Conservation (phyloP, 2,888 invertebrate species). For the Rhopalosiphum nymphaeae region DNA sequence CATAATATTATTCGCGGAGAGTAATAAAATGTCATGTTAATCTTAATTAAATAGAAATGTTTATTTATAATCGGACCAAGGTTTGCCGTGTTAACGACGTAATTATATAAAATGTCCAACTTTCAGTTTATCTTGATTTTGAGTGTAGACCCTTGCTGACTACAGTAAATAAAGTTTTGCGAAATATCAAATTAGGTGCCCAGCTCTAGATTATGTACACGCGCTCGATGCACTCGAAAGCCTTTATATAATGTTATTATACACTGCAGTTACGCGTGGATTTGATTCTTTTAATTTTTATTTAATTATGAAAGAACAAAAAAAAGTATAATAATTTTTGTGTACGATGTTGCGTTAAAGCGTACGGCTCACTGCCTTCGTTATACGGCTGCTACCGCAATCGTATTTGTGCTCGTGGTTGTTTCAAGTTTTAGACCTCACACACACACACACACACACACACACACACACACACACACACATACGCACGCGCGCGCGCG, state of each 20-base stretch:
- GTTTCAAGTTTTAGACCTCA: background rate
- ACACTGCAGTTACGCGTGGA: background rate
- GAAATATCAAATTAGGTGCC: slow-evolving; percentile 14
- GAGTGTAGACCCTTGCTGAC: background rate
- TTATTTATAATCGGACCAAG: slow-evolving; percentile 50
- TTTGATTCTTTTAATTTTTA: background rate
- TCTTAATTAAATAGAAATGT: slow-evolving; percentile 56
- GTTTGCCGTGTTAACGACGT: slow-evolving; percentile 45
- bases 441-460: background rate
- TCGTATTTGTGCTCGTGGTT: background rate
- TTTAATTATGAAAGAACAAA: background rate
- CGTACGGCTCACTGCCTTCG: background rate
- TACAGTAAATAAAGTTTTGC: slow-evolving; percentile 13
- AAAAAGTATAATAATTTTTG: slow-evolving; percentile 6
- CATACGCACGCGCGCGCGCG: no score
- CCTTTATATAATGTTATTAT: background rate
- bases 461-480: background rate
- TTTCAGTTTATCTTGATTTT: slow-evolving; percentile 56
- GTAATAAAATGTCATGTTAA: slow-evolving; percentile 49
- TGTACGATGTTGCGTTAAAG: background rate
- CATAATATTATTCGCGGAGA: background rate
- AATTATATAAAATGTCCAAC: slow-evolving; percentile 52
- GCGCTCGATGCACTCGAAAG: background rate
- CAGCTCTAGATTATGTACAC: background rate
- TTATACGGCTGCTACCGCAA: background rate